These are phyloP conservation scores for Drosophila demipolita DNA, from an alignment of 2,888 invertebrate genomes.

Conservation along the genomic window DNA sequence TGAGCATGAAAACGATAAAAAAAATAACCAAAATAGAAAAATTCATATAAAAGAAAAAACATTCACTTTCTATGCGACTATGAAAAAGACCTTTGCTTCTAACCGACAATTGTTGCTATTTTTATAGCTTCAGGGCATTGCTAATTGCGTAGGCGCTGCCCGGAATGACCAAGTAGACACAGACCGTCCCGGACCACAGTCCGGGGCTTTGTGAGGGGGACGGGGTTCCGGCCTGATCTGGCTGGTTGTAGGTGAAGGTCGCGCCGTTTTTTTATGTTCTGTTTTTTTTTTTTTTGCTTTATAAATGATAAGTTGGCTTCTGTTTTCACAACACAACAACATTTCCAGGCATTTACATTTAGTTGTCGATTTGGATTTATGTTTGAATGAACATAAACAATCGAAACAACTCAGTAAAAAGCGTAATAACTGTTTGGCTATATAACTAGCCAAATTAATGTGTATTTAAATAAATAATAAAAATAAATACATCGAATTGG, in stretches of 20 bases:
- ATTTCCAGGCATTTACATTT: background rate
- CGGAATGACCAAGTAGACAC: slow-evolving; percentile 66
- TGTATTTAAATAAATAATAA: background rate
- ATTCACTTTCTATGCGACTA: slow-evolving; percentile 63
- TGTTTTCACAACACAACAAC: background rate
- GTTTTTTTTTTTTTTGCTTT: slow-evolving; percentile 57
- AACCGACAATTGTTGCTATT: slow-evolving; percentile 55
- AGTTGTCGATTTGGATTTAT: background rate
- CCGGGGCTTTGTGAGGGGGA: background rate
- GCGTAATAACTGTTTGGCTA: background rate
- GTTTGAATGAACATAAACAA: background rate
- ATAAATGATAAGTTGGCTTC: slow-evolving; percentile 52
- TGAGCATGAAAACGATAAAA: slow-evolving; percentile 16
- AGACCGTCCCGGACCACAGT: background rate
- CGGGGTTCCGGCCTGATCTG: slow-evolving; percentile 29
- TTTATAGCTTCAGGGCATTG: slow-evolving; percentile 56
- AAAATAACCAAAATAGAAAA: slow-evolving; percentile 10
- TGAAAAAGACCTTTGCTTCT: slow-evolving; percentile 38
- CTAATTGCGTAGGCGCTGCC: slow-evolving; percentile 76
- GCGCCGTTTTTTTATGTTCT: slow-evolving; percentile 15
- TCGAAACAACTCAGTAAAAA: background rate
- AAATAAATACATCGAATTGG: background rate
- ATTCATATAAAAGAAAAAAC: slow-evolving; percentile 22
- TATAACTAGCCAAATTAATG: background rate
- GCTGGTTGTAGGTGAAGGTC: slow-evolving; percentile 74